Conservation (phyloP, 2,888 invertebrate species). For the Monoplex corrugatus region DNA sequence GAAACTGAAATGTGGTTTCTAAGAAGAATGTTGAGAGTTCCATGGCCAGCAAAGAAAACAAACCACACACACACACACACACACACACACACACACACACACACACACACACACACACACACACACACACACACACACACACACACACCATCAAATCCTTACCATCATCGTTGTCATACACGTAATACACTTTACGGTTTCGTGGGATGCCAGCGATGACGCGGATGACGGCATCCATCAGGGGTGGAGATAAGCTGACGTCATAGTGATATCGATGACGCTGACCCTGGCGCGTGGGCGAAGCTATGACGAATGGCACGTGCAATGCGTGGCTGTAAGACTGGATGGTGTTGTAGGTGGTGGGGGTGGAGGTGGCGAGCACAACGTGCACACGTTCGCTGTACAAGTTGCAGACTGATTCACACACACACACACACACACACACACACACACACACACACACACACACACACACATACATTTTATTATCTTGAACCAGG, state of each 20-base stretch:
- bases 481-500: neutral
- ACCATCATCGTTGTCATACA: conserved; percentile 96
- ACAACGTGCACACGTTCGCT: conserved; percentile 72
- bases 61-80: neutral
- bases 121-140: neutral
- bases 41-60: too few species aligned
- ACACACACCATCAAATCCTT: conserved; percentile 70
- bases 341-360: conserved; percentile 75
- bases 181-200: conserved; percentile 90
- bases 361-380: conserved; percentile 71
- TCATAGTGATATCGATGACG: conserved; percentile 67
- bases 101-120: neutral
- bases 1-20: too few species aligned
- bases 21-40: too few species aligned
- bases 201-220: conserved; percentile 92
- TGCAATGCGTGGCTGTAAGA: conserved; percentile 76
- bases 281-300: conserved; percentile 67
- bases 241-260: conserved; percentile 92
- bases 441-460: neutral
- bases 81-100: neutral
- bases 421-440: neutral
- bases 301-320: conserved; percentile 76
- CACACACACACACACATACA: neutral
- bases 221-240: conserved; percentile 96
- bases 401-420: conserved; percentile 72